These are phyloP conservation scores for Oopsacas minuta DNA, from an alignment of 37 sponge, comb jelly and placozoan species.

Conservation along the genomic window DNA sequence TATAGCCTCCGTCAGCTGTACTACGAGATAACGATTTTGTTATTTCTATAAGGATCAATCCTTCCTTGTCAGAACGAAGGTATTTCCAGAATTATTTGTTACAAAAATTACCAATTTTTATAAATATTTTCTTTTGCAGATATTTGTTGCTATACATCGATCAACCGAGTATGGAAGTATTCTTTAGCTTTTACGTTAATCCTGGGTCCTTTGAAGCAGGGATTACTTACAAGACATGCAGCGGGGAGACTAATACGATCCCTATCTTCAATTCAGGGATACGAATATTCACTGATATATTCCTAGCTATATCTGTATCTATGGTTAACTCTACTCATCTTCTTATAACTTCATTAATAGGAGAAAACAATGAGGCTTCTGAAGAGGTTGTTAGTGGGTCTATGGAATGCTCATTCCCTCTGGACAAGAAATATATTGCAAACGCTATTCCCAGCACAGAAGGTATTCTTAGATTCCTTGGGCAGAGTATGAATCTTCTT, in stretches of 20 bases:
- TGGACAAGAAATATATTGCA: neutral
- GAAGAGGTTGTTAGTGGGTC: neutral
- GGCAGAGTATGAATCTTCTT: neutral
- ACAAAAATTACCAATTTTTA: no score
- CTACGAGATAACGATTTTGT: neutral
- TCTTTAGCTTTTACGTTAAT: neutral
- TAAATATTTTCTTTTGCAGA: neutral
- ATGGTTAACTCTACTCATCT: neutral
- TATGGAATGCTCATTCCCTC: neutral
- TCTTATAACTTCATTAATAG: neutral
- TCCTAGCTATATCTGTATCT: neutral
- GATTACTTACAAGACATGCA: neutral
- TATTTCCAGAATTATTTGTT: no score
- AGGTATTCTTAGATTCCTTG: neutral
- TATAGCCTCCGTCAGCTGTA: neutral
- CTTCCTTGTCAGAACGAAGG: neutral
- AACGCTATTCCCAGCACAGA: neutral
- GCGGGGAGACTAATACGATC: neutral
- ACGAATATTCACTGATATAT: neutral
- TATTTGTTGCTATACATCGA: neutral
- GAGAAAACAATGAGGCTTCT: neutral
- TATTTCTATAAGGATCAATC: no score
- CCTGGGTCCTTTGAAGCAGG: neutral
- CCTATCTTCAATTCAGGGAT: neutral
- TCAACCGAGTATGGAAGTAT: neutral